phyloP scores from a whole-genome alignment of 2,888 invertebrate species.

The Parnassius mnemosyne region DNA sequence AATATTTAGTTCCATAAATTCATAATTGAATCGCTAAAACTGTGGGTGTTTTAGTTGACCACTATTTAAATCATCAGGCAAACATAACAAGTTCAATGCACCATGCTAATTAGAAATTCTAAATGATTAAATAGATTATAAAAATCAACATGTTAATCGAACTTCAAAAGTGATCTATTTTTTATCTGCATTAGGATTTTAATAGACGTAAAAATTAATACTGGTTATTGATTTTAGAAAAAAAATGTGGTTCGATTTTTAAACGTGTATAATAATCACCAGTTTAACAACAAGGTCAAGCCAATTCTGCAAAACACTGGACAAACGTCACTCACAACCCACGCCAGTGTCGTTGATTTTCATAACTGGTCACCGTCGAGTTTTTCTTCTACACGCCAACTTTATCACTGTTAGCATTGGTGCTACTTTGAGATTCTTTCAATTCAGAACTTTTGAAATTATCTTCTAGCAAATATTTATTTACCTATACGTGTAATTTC shows the following conservation, averaged over 20 bases:
- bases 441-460: too few species aligned
- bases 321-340: conserved; percentile 28
- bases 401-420: conserved; percentile 24
- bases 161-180: conserved; percentile 27
- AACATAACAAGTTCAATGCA: conserved; percentile 32
- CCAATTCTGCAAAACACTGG: conserved; percentile 4
- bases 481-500: too few species aligned
- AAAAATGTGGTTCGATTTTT: conserved; percentile 7
- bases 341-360: conserved; percentile 36
- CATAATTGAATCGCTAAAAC: conserved; percentile 2
- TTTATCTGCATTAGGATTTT: conserved; percentile 19
- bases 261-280: background rate
- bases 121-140: conserved; percentile 38
- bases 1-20: background rate
- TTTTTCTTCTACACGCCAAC: conserved; percentile 34
- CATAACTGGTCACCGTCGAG: conserved; percentile 39
- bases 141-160: conserved; percentile 37
- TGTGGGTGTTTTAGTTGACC: conserved; percentile 5
- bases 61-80: background rate
- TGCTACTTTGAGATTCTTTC: conserved; percentile 18
- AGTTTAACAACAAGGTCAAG: background rate
- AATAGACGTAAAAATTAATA: conserved; percentile 18
- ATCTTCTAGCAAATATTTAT: too few species aligned
- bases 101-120: conserved; percentile 41
- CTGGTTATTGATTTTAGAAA: conserved; percentile 14